phyloP scores from a whole-genome alignment of 2,113 vertebrate species.

The Morone saxatilis region DNA sequence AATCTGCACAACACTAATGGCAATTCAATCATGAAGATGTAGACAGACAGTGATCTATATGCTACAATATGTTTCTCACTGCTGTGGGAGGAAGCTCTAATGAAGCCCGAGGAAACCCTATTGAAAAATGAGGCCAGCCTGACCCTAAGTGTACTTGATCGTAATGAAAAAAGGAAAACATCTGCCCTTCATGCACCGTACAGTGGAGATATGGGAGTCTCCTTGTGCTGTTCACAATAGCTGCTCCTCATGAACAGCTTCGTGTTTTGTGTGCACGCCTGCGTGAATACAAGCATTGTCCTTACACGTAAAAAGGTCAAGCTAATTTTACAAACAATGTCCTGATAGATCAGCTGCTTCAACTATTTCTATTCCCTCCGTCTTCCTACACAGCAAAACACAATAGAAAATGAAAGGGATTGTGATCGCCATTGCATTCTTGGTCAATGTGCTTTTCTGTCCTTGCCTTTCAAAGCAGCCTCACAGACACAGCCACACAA shows the following conservation, averaged over 20 bases:
- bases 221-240: conserved; percentile 28
- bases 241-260: conserved; percentile 6
- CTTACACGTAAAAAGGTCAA: conserved; percentile 45
- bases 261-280: conserved; percentile 12
- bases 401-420: conserved; percentile 45
- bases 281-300: conserved; percentile 32
- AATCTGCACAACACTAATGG: conserved; percentile 59
- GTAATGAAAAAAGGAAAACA: conserved; percentile 3
- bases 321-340: conserved; percentile 57
- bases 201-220: neutral
- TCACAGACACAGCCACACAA: conserved; percentile 1
- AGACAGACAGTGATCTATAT: conserved; percentile 25
- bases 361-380: conserved; percentile 10
- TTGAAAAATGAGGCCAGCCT: conserved; percentile 28
- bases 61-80: conserved; percentile 17
- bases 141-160: conserved; percentile 31
- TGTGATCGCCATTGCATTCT: conserved; percentile 33
- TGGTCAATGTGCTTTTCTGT: conserved; percentile 1
- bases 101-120: conserved; percentile 10
- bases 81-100: conserved; percentile 21
- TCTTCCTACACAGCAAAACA: conserved; percentile 27
- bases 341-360: conserved; percentile 38
- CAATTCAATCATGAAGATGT: conserved; percentile 44
- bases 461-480: conserved; percentile 3
- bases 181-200: neutral